These are phyloP conservation scores for Mamestra brassicae DNA, from an alignment of 2,888 invertebrate species.

Conservation along the genomic window DNA sequence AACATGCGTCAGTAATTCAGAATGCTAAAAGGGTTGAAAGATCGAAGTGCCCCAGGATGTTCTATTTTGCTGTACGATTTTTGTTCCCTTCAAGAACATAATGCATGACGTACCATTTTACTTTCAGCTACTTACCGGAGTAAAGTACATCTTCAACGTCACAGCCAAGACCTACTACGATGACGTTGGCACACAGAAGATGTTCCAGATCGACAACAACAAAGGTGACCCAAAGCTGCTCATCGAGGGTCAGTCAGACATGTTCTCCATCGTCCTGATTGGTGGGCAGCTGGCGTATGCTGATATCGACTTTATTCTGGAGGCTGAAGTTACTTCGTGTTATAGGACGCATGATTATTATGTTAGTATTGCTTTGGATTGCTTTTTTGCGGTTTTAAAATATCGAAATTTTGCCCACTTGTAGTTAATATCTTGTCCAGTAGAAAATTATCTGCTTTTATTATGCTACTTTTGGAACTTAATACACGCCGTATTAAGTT, in stretches of 20 bases:
- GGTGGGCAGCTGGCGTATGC: slow-evolving; percentile 74
- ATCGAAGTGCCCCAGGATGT: background rate
- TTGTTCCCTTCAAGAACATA: background rate
- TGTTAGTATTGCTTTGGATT: slow-evolving; percentile 67
- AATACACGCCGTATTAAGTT: background rate
- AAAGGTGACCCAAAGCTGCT: slow-evolving; percentile 74
- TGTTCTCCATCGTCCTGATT: slow-evolving; percentile 77
- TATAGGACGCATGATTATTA: slow-evolving; percentile 79
- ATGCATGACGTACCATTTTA: background rate
- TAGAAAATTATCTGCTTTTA: background rate
- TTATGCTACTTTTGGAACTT: no score
- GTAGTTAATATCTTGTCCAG: background rate
- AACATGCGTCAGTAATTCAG: no score
- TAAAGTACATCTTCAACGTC: slow-evolving; percentile 79
- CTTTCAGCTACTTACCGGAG: slow-evolving; percentile 77
- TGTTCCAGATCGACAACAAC: slow-evolving; percentile 77
- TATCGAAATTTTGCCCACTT: background rate
- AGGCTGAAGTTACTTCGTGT: slow-evolving; percentile 80
- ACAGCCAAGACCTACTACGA: slow-evolving; percentile 63
- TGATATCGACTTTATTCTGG: slow-evolving; percentile 74
- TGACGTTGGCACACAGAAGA: slow-evolving; percentile 58
- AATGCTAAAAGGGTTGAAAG: background rate
- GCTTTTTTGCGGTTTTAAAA: background rate
- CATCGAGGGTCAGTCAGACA: slow-evolving; percentile 74
- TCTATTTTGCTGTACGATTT: background rate